Base-by-base conservation (phyloP, 2,113 vertebrate species). In the Lepus americanus region DNA sequence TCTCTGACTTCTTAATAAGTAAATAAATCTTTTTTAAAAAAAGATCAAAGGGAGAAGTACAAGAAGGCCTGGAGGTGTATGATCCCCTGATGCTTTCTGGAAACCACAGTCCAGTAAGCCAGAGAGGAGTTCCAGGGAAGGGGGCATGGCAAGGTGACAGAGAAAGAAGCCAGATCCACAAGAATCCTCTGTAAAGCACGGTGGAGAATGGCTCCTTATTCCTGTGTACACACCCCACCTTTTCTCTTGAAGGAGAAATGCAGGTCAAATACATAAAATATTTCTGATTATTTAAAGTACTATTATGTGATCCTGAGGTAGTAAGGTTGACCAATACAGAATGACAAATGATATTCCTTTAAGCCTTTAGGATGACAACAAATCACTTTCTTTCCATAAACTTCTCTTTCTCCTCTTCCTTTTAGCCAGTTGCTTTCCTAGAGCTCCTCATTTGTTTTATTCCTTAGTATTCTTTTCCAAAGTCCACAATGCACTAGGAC, bases 391-490 rank as follows among this genome's bases (percentile, higher is more conserved):
- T 81, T 51, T 53, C 14, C 9, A 12, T 29, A 49, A 82, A 84
- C 4, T 66, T 8, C 1, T 27, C 5, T 59, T 59, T 59, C 10
- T 77, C 8, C 22, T 44, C 9, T 84, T 53, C 44, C 25, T 86
- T 66, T 12, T 39, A 64, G 11, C 67, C 44, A 64, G 36, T 53
- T 51, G 22, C 10, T 81, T 72, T 61, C n/a, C 29, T 76, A 55
- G 33, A 16, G 51, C 5, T 83, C 19, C 80, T 17, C 17, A 63
- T 29, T 6, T 14, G 6, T 53, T 90, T 84, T 86, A 61, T 67
- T 81, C 55, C 22, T 94, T 89, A 63, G 44, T 73, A 77, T 33
- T 81, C 25, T 95, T 92, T 3, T n/a, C 23, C 61, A 49, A 67
- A 39, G 49, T 72, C 49, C 39, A 20, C 51, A 94, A 22, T 74